A percentile compares a stretch with the other conserved stretches of the same genome.
Conservation (phyloP, 2,113 vertebrate genomes). For the Oncorhynchus masou region DNA sequence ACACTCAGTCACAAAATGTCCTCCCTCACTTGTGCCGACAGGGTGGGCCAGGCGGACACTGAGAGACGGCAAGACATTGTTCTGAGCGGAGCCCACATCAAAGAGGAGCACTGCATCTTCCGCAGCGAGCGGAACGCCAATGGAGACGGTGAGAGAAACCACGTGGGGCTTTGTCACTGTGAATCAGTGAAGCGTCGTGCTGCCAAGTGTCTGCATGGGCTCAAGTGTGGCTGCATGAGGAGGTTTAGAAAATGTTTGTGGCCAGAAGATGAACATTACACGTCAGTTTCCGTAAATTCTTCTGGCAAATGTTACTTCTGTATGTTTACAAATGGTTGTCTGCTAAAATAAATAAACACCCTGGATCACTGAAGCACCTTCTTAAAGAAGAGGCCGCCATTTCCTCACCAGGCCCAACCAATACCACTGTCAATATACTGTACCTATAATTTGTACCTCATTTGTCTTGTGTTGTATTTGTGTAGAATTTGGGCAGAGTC, state of each 20-base stretch:
- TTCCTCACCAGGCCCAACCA: not conserved
- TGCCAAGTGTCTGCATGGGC: not conserved
- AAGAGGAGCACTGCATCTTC: slow-evolving; percentile 95
- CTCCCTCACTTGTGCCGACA: slow-evolving; percentile 58
- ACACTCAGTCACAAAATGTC: slow-evolving; percentile 39
- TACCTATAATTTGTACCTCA: not conserved
- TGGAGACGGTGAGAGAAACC: slow-evolving; percentile 79
- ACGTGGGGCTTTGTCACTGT: not conserved
- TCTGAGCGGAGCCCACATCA: slow-evolving; percentile 95
- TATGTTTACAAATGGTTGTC: too few species aligned
- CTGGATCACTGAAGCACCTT: not conserved
- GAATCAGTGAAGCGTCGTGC: not conserved
- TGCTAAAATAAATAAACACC: not conserved
- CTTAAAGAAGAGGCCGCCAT: not conserved
- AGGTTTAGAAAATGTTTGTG: not conserved
- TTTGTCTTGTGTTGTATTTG: too few species aligned
- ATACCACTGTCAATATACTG: not conserved
- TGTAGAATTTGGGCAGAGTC: too few species aligned
- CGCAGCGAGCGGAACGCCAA: slow-evolving; percentile 88
- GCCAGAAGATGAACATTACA: not conserved
- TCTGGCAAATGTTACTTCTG: not conserved
- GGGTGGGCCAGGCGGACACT: slow-evolving; percentile 93
- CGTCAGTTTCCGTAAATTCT: not conserved
- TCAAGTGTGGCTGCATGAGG: not conserved
- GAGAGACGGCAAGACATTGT: slow-evolving; percentile 96